These are phyloP conservation scores for Cyprinodon diabolis DNA, from an alignment of 2,797 vertebrate genomes.

Conservation along the genomic window DNA sequence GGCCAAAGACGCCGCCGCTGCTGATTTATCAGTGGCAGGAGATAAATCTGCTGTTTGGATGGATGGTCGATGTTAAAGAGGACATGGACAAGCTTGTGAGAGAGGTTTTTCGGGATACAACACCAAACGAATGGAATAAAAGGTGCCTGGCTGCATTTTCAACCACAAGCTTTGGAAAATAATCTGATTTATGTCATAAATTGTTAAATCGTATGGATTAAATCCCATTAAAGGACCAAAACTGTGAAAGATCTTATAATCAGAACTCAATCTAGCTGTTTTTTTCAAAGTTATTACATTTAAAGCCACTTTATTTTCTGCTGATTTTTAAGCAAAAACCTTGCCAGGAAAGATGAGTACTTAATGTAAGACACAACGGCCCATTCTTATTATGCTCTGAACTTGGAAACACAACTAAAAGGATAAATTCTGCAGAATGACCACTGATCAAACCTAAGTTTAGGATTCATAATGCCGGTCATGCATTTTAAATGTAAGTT, in stretches of 20 bases:
- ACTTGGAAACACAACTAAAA: not conserved
- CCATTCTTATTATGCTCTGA: not conserved
- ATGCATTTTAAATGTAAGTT: no score
- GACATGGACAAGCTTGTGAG: conserved; percentile 52
- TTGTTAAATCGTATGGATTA: not conserved
- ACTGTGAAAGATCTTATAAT: not conserved
- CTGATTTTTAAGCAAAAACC: no score
- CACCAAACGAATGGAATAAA: not conserved
- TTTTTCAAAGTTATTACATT: not conserved
- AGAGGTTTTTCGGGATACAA: conserved; percentile 17
- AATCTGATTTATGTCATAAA: not conserved
- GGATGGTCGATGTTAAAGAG: conserved; percentile 24
- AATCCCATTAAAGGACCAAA: conserved; percentile 13
- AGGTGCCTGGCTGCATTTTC: conserved; percentile 21
- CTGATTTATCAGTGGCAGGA: not conserved
- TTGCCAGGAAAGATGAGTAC: not conserved
- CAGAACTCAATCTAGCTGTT: not conserved
- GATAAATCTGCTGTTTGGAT: conserved; percentile 16
- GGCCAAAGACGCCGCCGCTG: conserved; percentile 12
- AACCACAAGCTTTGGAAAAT: conserved; percentile 3
- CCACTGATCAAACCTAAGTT: no score
- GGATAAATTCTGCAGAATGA: no score
- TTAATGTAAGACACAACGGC: not conserved
- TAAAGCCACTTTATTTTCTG: not conserved
- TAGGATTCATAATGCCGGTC: no score